A percentile compares a stretch with the other conserved stretches of the same genome.
phyloP scores from a whole-genome alignment of 2,888 invertebrate species.

The Oligia strigilis region DNA sequence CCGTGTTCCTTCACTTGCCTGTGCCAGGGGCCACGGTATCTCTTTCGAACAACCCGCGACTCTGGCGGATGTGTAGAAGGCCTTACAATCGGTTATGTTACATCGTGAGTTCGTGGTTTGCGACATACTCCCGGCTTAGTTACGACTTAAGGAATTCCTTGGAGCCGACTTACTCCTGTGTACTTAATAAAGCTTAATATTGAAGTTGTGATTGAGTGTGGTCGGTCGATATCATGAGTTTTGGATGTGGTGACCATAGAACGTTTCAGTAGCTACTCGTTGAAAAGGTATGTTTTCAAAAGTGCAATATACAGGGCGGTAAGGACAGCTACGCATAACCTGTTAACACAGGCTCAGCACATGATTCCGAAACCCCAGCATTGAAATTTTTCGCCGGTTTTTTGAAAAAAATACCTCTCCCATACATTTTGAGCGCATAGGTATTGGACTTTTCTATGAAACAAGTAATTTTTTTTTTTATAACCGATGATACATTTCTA shows the following conservation, averaged over 20 bases:
- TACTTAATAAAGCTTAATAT: slow-evolving; percentile 52
- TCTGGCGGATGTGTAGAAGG: background rate
- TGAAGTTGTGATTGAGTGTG: slow-evolving; percentile 41
- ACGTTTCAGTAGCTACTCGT: background rate
- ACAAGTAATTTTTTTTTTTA: background rate
- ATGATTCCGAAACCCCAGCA: too few relatives aligned
- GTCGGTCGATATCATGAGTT: slow-evolving; percentile 18
- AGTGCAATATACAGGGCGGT: background rate
- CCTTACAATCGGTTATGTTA: slow-evolving; percentile 36
- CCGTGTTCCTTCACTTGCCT: too few relatives aligned
- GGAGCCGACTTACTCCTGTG: slow-evolving; percentile 30
- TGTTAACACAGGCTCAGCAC: too few relatives aligned
- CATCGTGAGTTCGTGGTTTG: slow-evolving; percentile 44
- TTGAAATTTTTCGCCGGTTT: too few relatives aligned
- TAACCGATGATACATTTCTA: background rate
- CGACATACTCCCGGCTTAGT: slow-evolving; percentile 45
- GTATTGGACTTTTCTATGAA: background rate
- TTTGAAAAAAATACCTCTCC: too few relatives aligned
- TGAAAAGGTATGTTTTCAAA: background rate
- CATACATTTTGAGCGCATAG: too few relatives aligned
- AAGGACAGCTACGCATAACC: too few relatives aligned
- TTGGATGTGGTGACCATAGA: background rate
- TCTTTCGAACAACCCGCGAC: too few relatives aligned
- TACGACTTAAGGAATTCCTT: slow-evolving; percentile 46
- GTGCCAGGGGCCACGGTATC: too few relatives aligned